Percentiles rank a stretch among this genome's conserved stretches.
Evolutionary conservation across 2,113 vertebrate species (phyloP).

Genomic region (Fulica atra): DNA sequence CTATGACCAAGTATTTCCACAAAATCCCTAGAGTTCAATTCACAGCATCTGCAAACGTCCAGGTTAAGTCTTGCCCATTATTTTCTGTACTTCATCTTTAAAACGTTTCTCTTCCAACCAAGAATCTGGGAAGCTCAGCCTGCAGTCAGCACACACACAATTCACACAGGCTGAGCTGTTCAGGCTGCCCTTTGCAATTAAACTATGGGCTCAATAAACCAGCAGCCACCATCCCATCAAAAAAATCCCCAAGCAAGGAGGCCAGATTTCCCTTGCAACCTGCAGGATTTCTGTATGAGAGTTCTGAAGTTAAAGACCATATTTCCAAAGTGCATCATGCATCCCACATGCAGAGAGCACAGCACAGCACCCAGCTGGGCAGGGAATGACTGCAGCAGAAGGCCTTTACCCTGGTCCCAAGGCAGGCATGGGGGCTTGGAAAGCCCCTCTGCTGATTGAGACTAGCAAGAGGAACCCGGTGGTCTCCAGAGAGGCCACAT

Average conservation of each 20-base stretch:
- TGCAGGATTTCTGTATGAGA: fast-evolving
- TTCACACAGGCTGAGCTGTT: background rate
- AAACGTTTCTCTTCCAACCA: background rate
- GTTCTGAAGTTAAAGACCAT: background rate
- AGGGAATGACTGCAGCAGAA: background rate
- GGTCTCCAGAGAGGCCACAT: background rate
- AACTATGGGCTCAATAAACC: background rate
- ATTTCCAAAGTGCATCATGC: fast-evolving
- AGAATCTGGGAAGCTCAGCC: background rate
- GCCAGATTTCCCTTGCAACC: background rate
- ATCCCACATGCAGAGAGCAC: fast-evolving
- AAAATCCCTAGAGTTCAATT: background rate
- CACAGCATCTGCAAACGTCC: background rate
- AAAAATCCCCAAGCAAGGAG: background rate
- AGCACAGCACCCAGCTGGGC: background rate
- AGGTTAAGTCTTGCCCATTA: background rate
- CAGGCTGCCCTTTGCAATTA: background rate
- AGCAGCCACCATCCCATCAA: background rate
- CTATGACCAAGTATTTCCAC: background rate
- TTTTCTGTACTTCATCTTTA: background rate
- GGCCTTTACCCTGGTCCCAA: background rate
- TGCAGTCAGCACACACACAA: background rate
- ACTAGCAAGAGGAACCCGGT: background rate
- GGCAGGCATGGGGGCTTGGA: background rate
- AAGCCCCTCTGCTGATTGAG: background rate